phyloP scores from a whole-genome alignment of 2,797 vertebrate species.

The Sebastes hubbsi region DNA sequence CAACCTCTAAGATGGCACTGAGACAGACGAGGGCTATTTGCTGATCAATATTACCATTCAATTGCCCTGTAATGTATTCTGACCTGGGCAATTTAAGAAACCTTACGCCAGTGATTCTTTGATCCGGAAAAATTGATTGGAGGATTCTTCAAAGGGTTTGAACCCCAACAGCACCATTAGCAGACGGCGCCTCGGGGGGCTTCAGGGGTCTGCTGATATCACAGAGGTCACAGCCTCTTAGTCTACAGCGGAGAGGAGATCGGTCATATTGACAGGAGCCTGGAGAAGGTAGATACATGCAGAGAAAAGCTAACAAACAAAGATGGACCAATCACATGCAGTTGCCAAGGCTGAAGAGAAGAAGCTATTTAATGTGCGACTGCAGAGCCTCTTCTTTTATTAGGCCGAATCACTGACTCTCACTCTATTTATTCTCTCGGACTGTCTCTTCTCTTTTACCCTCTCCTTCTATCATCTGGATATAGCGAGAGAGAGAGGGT shows the following conservation, averaged over 20 bases:
- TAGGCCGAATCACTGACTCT: neutral
- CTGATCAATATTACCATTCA: constrained; percentile 57
- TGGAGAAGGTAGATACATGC: constrained; percentile 18
- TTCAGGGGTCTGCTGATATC: constrained; percentile 32
- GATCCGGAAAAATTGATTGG: constrained; percentile 46
- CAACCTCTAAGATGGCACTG: constrained; percentile 1
- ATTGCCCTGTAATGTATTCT: constrained; percentile 49
- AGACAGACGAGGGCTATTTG: constrained; percentile 11
- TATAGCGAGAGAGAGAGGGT: neutral
- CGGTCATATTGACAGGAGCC: constrained; percentile 20
- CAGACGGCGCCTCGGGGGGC: constrained; percentile 7
- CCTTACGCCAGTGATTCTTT: constrained; percentile 47
- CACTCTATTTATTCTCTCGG: constrained; percentile 26
- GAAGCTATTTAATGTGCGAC: neutral
- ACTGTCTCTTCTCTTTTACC: neutral
- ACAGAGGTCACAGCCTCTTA: constrained; percentile 35
- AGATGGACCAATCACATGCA: constrained; percentile 19
- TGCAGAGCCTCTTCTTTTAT: constrained; percentile 22
- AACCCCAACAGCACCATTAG: constrained; percentile 18
- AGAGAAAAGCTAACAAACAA: neutral
- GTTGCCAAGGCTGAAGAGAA: constrained; percentile 39
- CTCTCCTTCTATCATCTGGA: neutral
- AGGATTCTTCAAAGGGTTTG: constrained; percentile 18
- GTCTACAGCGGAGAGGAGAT: constrained; percentile 14
- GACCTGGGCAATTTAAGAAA: constrained; percentile 52